A percentile compares a stretch with the other conserved stretches of the same genome.
Conservation (phyloP, 64 coral and sea anemone species). For the Stichodactyla mertensii region DNA sequence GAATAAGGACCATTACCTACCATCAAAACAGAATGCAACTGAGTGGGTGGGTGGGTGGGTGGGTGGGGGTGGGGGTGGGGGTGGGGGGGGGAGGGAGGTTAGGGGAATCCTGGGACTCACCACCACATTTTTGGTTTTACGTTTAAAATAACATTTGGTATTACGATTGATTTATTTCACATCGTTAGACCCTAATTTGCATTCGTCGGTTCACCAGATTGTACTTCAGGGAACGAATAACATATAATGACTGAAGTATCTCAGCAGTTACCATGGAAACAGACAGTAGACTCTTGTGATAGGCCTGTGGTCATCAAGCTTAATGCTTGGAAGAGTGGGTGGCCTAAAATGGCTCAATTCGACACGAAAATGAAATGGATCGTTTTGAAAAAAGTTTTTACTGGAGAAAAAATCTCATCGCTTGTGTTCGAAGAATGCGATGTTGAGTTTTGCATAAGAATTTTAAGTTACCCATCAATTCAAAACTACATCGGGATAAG, state of each 20-base stretch:
- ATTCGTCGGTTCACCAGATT: no score
- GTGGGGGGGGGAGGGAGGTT: no score
- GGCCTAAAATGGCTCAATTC: not conserved
- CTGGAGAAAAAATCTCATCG: not conserved
- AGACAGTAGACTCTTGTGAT: not conserved
- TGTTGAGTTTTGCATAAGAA: constrained; percentile 75
- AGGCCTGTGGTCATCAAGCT: not conserved
- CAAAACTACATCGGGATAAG: constrained; percentile 70
- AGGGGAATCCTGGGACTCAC: no score
- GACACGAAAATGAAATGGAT: constrained; percentile 39
- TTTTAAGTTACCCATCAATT: constrained; percentile 57
- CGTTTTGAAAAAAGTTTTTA: constrained; percentile 36
- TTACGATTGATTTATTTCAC: no score
- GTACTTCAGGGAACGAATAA: no score
- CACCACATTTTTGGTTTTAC: no score
- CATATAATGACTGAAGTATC: not conserved
- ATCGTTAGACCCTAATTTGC: no score
- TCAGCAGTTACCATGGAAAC: not conserved
- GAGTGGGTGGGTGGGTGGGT: no score
- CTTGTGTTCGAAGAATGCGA: constrained; percentile 48
- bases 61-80: no score
- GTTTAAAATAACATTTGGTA: no score
- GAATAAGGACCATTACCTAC: no score
- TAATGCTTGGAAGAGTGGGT: not conserved
- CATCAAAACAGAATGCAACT: no score